Evolutionary conservation across 2,797 vertebrate species (phyloP), one percentile per base, ranked within the genome.

Genomic region (Salarias fasciatus): DNA sequence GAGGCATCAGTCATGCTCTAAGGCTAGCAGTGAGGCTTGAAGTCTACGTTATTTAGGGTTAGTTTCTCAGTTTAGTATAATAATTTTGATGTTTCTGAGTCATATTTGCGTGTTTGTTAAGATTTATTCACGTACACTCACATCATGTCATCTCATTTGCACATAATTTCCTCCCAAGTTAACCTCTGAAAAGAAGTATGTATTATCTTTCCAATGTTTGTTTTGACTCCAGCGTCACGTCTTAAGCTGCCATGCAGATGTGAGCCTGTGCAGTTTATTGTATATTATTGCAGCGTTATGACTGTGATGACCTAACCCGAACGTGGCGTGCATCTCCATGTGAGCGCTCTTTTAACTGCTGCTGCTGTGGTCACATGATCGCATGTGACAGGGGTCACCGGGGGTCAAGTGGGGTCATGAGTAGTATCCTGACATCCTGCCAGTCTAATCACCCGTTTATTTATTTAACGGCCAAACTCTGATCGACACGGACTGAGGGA

Each of bases 331-430:
- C 5, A 6, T 51, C 24, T 7, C 50, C 18, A 37, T 11, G 36
- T 9, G 12, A 11, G 31, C 11, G 0, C 13, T n/a, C 33, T 51
- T 53, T 49, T 63, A 37, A 10, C n/a, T n/a, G n/a, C n/a, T 52
- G 60, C 63, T 50, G 50, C 53, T 18, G 57, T 85, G 89, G 90
- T 92, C 86, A 90, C 88, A 91, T 92, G 91, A 94, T 92, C 74
- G 53, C 82, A 89, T 86, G 85, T 92, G 92, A 92, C 92, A 93
- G 91, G 63, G 88, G 89, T 92, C 87, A 73, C 38, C 8, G 59
- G 70, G 78, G 90, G 92, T 93, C 91, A 94, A 94, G 92, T 94
- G 92, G 92, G 90, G 91, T 93, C 90, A 77, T 53, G 67, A 79
- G 84, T 66, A 68, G 75, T 82, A 91, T 92, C 92, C 92, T 90